Evolutionary conservation across 2,797 vertebrate species (phyloP).

Genomic region (Notolabrus celidotus): DNA sequence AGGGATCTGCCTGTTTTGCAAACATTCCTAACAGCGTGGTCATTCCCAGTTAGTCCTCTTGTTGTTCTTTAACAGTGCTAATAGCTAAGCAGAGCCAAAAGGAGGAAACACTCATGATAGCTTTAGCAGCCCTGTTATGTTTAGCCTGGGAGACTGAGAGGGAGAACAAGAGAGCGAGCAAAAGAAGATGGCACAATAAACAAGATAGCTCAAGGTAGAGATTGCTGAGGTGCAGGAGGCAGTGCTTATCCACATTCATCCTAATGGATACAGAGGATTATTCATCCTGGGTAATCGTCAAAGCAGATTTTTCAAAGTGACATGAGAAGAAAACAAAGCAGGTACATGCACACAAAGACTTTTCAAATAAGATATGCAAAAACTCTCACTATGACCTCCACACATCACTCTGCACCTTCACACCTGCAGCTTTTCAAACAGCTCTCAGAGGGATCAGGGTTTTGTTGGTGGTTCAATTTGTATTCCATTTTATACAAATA

Average conservation of each 20-base stretch:
- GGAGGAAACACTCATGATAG: conserved; percentile 38
- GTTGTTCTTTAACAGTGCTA: background rate
- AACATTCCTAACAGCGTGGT: conserved; percentile 63
- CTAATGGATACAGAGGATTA: conserved; percentile 39
- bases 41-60: conserved; percentile 63
- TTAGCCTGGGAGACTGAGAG: conserved; percentile 23
- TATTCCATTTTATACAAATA: too few relatives aligned
- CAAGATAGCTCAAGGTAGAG: conserved; percentile 14
- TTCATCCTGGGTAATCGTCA: conserved; percentile 20
- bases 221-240: conserved; percentile 51
- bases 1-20: conserved; percentile 62
- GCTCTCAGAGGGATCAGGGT: too few relatives aligned
- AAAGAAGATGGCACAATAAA: conserved; percentile 8
- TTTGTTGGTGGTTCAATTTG: too few relatives aligned
- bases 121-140: conserved; percentile 38
- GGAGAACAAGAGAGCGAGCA: too few relatives aligned
- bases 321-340: conserved; percentile 23
- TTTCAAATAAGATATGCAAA: conserved; percentile 17
- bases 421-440: too few relatives aligned
- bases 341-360: conserved; percentile 7
- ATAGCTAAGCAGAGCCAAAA: conserved; percentile 41
- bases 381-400: conserved; percentile 20
- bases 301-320: conserved; percentile 43
- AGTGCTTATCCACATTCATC: conserved; percentile 16
- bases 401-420: background rate